Evolutionary conservation across 1,140 invertebrate species (phyloP), one percentile per base, ranked within the genome.

Genomic region (Bombyx mandarina): DNA sequence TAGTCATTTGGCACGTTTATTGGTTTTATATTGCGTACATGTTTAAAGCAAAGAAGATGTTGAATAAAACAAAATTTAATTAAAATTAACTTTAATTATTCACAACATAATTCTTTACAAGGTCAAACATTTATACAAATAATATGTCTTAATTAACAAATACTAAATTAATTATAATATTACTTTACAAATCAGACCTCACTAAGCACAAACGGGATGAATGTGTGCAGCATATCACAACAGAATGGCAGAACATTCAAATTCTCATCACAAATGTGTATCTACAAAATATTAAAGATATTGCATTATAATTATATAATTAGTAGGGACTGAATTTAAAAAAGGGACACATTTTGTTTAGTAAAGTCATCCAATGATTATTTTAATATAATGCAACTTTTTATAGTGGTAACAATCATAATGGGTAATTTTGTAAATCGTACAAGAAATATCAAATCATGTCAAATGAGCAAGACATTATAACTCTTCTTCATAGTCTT

Each of bases 21-120:
- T 18, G 12, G 12, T 18, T 18, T 18, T 18, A 18, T 18, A 18
- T 18, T 18, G 12, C 12, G 12, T 18, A 18, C 26, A 35, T 35
- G 26, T 35, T 35, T 35, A 1, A 35, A 35, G 1, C 7, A 8
- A 51, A 1, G 26, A 6, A 5, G 48, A n/a, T 4, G 0, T 7
- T 22, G 48, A 51, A 53, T 68, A 68, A 62, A n/a, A 45, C 59
- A 51, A 0, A 56, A 49, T 49, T 56, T 68, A 71, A 77, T 68
- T 70, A 76, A 66, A 71, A 82, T 79, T 83, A 84, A 80, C 73
- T 78, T 78, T 75, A 78, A 73, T 85, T 85, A 87, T 87, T 85
- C 85, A 87, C 82, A 87, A 85, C 79, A 73, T 84, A 85, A 78
- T 78, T 85, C 81, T 85, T 82, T 84, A 84, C 82, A 87, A 75